Evolutionary conservation across 2,888 invertebrate species (phyloP).

Genomic region (Machimus rusticus): DNA sequence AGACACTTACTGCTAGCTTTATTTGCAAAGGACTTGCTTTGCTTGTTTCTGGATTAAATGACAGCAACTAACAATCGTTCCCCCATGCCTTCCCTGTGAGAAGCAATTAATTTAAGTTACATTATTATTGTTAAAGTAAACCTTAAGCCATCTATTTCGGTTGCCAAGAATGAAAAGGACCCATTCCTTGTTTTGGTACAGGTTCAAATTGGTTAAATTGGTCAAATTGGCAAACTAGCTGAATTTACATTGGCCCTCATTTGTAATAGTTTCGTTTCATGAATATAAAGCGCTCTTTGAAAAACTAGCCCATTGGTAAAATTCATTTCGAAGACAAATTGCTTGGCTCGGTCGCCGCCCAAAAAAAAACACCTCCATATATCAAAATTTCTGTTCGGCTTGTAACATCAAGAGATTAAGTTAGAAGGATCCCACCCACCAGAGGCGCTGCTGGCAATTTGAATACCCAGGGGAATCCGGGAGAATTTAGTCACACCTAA

Average conservation of each 20-base stretch:
- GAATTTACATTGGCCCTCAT: background rate
- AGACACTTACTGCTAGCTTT: background rate
- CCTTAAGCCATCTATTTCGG: background rate
- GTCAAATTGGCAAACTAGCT: background rate
- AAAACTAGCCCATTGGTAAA: constrained; percentile 7
- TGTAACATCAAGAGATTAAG: constrained; percentile 22
- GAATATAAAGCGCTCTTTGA: constrained; percentile 9
- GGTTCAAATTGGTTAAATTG: background rate
- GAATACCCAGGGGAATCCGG: constrained; percentile 16
- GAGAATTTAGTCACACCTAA: constrained; percentile 23
- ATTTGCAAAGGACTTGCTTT: background rate
- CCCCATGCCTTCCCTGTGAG: background rate
- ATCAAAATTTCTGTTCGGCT: constrained; percentile 19
- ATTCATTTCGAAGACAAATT: constrained; percentile 31
- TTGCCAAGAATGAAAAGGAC: background rate
- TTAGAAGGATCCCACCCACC: background rate
- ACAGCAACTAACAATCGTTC: background rate
- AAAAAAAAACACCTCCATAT: constrained; percentile 17
- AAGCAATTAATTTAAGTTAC: background rate
- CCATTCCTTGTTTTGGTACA: background rate
- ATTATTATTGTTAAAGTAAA: background rate
- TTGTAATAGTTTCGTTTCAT: constrained; percentile 1
- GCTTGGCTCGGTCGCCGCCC: background rate
- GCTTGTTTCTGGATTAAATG: background rate
- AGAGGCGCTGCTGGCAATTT: constrained; percentile 12